A percentile compares a stretch with the other conserved stretches of the same genome.
These are phyloP conservation scores for Ostrea edulis DNA, from an alignment of 1,140 invertebrate species.

Conservation along the genomic window DNA sequence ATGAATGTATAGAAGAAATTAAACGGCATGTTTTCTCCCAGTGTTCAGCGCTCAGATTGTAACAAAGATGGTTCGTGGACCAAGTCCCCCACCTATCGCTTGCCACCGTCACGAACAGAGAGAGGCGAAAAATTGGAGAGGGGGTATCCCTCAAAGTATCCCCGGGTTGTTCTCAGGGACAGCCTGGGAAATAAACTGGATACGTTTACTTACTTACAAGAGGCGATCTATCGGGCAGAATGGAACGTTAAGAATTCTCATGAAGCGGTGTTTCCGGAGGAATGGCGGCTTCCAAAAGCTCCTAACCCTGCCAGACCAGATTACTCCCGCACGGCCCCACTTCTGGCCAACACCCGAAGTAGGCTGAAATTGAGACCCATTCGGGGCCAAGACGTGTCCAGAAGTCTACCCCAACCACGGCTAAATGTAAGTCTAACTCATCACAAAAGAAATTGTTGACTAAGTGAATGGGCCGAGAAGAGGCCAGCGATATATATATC, in stretches of 20 bases:
- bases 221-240: constrained; percentile 72
- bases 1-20: neutral
- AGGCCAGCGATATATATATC: neutral
- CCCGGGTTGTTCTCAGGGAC: constrained; percentile 68
- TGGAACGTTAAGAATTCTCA: constrained; percentile 64
- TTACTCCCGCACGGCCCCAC: constrained; percentile 64
- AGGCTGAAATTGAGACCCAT: neutral
- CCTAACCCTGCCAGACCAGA: constrained; percentile 71
- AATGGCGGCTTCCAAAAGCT: constrained; percentile 74
- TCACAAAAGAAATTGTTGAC: neutral
- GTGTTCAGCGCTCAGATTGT: neutral
- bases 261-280: constrained; percentile 61
- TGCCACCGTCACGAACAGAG: neutral
- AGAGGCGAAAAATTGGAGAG: neutral
- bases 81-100: neutral
- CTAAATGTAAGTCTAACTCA: constrained; percentile 17
- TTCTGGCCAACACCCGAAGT: constrained; percentile 4
- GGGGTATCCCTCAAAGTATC: constrained; percentile 51
- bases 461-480: neutral
- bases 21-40: neutral
- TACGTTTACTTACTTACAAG: constrained; percentile 72
- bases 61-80: neutral
- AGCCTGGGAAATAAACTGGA: constrained; percentile 64
- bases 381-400: neutral
- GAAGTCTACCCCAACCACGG: neutral